These are phyloP conservation scores for Autographa gamma DNA, from an alignment of 2,888 invertebrate species.

Conservation along the genomic window DNA sequence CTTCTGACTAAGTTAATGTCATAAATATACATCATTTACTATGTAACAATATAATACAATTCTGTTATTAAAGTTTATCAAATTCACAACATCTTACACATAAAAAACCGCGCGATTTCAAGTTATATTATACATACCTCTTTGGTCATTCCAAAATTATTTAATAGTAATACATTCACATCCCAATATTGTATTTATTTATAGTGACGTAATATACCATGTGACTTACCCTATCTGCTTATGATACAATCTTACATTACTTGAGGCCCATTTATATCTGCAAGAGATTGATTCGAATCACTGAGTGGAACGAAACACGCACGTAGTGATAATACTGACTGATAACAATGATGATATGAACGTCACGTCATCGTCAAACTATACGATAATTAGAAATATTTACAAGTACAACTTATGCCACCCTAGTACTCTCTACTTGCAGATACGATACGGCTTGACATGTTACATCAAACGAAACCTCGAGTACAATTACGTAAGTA, in stretches of 20 bases:
- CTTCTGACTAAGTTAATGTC: conserved; percentile 78
- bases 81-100: conserved; percentile 80
- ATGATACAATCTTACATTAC: conserved; percentile 45
- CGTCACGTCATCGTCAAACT: conserved; percentile 13
- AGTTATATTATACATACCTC: conserved; percentile 70
- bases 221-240: conserved; percentile 46
- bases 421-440: conserved; percentile 39
- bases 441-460: conserved; percentile 55
- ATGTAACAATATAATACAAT: conserved; percentile 72
- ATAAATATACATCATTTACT: conserved; percentile 65
- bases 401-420: conserved; percentile 41
- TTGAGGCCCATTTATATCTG: conserved; percentile 43
- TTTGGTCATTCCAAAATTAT: conserved; percentile 81
- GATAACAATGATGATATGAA: conserved; percentile 31
- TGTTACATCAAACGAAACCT: conserved; percentile 62
- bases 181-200: conserved; percentile 34
- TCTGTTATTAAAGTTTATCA: conserved; percentile 70
- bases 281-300: conserved; percentile 38
- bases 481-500: conserved; percentile 67
- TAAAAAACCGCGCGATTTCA: conserved; percentile 62
- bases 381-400: conserved; percentile 36
- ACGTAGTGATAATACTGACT: conserved; percentile 27
- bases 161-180: conserved; percentile 48
- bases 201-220: conserved; percentile 46
- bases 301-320: conserved; percentile 10